phyloP scores from a whole-genome alignment of 1,140 invertebrate species.

The Platyscapa corneri region DNA sequence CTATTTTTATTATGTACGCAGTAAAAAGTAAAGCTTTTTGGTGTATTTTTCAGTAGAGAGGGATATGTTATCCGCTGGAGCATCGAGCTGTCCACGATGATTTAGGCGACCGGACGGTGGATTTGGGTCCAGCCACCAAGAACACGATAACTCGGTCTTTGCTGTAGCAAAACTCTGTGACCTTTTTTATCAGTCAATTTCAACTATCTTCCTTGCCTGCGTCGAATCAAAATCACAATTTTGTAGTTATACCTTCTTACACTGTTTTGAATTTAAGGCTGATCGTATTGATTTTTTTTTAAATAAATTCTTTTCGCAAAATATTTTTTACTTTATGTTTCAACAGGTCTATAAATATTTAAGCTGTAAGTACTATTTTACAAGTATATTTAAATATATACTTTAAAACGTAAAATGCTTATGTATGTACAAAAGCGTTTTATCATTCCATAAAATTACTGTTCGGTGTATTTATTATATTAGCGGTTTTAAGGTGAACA shows the following conservation, averaged over 20 bases:
- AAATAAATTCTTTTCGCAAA: not conserved
- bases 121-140: slow-evolving; percentile 53
- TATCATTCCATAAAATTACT: no score
- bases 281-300: slow-evolving; percentile 4
- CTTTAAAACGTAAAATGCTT: no score
- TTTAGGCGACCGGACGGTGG: slow-evolving; percentile 49
- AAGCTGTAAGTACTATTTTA: no score
- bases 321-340: not conserved
- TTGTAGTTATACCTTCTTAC: slow-evolving; percentile 13
- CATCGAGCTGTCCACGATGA: slow-evolving; percentile 50
- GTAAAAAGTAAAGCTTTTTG: slow-evolving; percentile 23
- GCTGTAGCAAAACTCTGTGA: slow-evolving; percentile 18
- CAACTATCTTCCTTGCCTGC: slow-evolving; percentile 35
- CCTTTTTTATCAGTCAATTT: slow-evolving; percentile 54
- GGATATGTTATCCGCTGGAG: slow-evolving; percentile 37
- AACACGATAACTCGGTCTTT: slow-evolving; percentile 50
- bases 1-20: slow-evolving; percentile 18
- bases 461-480: no score
- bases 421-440: no score
- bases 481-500: no score
- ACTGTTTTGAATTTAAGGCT: slow-evolving; percentile 19
- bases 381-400: no score
- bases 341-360: not conserved
- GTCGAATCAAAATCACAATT: slow-evolving; percentile 50
- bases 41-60: slow-evolving; percentile 46